A percentile compares a stretch with the other conserved stretches of the same genome.
Evolutionary conservation across 2,797 vertebrate species (phyloP).

Genomic region (Centropyge bicolor): DNA sequence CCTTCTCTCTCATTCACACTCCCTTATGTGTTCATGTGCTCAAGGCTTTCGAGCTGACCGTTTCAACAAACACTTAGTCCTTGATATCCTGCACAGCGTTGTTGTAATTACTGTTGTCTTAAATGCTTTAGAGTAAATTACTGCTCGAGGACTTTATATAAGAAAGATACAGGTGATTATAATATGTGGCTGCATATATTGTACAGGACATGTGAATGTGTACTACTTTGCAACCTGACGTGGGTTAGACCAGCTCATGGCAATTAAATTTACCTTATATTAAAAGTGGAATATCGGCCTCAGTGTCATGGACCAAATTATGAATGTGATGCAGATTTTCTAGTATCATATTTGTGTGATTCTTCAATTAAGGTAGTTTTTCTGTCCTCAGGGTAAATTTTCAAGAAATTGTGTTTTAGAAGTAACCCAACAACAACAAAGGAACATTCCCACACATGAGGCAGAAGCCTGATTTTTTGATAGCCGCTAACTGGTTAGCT

Average conservation of each 20-base stretch:
- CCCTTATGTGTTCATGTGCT: background rate
- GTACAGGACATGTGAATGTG: background rate
- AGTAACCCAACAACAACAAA: too few species aligned
- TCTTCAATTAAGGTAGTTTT: too few species aligned
- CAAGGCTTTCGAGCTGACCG: constrained; percentile 45
- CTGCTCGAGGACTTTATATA: background rate
- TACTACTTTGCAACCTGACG: background rate
- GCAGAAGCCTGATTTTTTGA: too few species aligned
- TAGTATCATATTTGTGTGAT: constrained; percentile 1
- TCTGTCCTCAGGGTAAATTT: too few species aligned
- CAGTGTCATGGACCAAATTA: constrained; percentile 12
- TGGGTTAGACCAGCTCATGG: background rate
- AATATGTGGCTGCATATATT: background rate
- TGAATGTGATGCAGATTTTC: background rate
- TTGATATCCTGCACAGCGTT: constrained; percentile 30
- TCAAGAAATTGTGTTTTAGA: too few species aligned
- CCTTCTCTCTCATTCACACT: constrained; percentile 20
- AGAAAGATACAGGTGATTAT: constrained; percentile 32
- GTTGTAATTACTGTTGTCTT: constrained; percentile 45
- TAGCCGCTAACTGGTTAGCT: too few species aligned
- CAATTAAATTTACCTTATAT: too few species aligned
- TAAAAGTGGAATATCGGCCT: too few species aligned
- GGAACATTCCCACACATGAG: too few species aligned
- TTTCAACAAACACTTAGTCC: constrained; percentile 38
- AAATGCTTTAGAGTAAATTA: constrained; percentile 45